Conservation (phyloP, 2,888 invertebrate genomes). For the Lydus trimaculatus region DNA sequence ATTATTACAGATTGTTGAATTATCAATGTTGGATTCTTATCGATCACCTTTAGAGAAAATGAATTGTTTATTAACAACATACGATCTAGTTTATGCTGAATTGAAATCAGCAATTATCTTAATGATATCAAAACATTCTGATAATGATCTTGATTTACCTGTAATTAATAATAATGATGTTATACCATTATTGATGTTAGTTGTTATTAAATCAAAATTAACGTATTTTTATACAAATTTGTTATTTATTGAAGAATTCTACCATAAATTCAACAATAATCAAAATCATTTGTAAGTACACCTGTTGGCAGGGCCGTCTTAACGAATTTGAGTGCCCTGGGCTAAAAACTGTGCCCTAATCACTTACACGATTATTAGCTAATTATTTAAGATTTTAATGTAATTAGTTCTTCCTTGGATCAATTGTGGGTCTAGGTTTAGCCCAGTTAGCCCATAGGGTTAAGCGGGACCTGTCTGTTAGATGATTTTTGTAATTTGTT, state of each 20-base stretch:
- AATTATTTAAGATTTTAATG: too few relatives aligned
- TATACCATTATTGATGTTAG: slow-evolving; percentile 57
- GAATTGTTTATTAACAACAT: slow-evolving; percentile 58
- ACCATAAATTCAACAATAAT: slow-evolving; percentile 47
- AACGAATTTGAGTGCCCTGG: too few relatives aligned
- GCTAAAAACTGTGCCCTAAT: too few relatives aligned
- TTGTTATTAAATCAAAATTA: slow-evolving; percentile 60
- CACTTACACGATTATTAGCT: too few relatives aligned
- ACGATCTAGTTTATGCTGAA: slow-evolving; percentile 62
- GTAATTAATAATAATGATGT: slow-evolving; percentile 55
- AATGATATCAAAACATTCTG: slow-evolving; percentile 52
- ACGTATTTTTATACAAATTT: slow-evolving; percentile 59
- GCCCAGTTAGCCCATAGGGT: too few relatives aligned
- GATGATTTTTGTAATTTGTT: background rate
- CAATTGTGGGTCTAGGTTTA: too few relatives aligned
- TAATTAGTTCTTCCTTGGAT: too few relatives aligned
- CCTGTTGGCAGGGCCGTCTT: too few relatives aligned
- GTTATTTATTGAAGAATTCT: slow-evolving; percentile 58
- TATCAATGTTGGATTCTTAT: slow-evolving; percentile 58
- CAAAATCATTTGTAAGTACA: slow-evolving; percentile 40
- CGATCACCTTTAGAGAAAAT: slow-evolving; percentile 60
- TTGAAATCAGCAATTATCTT: slow-evolving; percentile 60
- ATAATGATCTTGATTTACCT: slow-evolving; percentile 51
- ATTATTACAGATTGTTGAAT: slow-evolving; percentile 57
- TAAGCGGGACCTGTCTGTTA: too few relatives aligned